phyloP scores from a whole-genome alignment of 2,888 invertebrate genomes.

The Serrognathus titanus region DNA sequence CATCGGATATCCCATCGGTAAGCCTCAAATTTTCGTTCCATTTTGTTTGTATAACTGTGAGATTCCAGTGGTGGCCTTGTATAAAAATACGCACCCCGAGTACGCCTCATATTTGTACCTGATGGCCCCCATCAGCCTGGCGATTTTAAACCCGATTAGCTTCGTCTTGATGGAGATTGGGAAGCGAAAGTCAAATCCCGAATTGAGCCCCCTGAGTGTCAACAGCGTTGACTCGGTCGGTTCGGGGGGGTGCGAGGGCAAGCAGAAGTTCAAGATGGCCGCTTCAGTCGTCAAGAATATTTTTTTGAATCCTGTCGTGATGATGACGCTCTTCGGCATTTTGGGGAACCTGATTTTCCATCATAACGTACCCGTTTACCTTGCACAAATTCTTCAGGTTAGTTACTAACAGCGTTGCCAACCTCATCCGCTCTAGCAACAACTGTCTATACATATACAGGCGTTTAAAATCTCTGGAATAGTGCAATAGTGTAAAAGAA shows the following conservation, averaged over 20 bases:
- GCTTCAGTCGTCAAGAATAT: slow-evolving; percentile 63
- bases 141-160: slow-evolving; percentile 88
- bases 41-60: background rate
- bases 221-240: slow-evolving; percentile 31
- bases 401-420: slow-evolving; percentile 30
- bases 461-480: too few species aligned
- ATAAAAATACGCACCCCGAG: slow-evolving; percentile 80
- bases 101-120: slow-evolving; percentile 88
- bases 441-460: too few species aligned
- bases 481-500: too few species aligned
- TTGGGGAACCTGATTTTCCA: slow-evolving; percentile 78
- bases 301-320: slow-evolving; percentile 81
- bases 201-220: slow-evolving; percentile 27
- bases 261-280: slow-evolving; percentile 41
- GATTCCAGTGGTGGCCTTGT: slow-evolving; percentile 76
- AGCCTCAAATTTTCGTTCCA: slow-evolving; percentile 37
- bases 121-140: slow-evolving; percentile 90
- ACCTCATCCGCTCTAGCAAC: too few species aligned
- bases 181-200: slow-evolving; percentile 49
- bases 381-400: slow-evolving; percentile 74
- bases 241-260: slow-evolving; percentile 23
- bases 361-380: slow-evolving; percentile 70
- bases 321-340: slow-evolving; percentile 92
- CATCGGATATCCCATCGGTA: slow-evolving; percentile 91
- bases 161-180: slow-evolving; percentile 83